phyloP scores from a whole-genome alignment of 1,140 invertebrate species.

The Drosophila funebris region DNA sequence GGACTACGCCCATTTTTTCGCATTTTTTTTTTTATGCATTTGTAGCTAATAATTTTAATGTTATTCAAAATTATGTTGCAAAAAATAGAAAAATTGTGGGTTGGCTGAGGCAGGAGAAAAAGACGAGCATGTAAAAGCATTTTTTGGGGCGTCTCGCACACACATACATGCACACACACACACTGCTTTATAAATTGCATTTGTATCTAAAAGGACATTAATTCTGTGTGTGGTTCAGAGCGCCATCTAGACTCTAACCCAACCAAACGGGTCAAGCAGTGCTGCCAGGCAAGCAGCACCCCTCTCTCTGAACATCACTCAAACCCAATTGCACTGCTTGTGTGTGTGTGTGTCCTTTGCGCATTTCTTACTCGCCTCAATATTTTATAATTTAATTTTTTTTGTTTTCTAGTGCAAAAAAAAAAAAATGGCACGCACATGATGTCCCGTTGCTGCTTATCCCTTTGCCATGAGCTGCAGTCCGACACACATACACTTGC shows the following conservation, averaged over 20 bases:
- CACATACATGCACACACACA: conserved; percentile 8
- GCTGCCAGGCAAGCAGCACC: neutral
- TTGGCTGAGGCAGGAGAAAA: conserved; percentile 6
- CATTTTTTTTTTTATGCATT: conserved; percentile 37
- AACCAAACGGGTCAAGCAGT: conserved; percentile 23
- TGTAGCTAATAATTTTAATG: conserved; percentile 83
- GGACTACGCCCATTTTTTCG: conserved; percentile 16
- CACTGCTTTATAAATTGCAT: conserved; percentile 69
- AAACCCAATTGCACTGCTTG: conserved; percentile 28
- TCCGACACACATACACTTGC: conserved; percentile 31
- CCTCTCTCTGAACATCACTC: neutral
- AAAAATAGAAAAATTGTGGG: conserved; percentile 17
- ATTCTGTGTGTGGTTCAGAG: conserved; percentile 51
- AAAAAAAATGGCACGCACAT: conserved; percentile 57
- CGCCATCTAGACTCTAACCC: conserved; percentile 30
- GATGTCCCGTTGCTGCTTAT: conserved; percentile 72
- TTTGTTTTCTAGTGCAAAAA: conserved; percentile 7
- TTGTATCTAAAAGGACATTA: conserved; percentile 78
- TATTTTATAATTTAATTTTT: conserved; percentile 76
- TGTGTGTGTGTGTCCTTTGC: conserved; percentile 49
- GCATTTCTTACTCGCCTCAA: conserved; percentile 75
- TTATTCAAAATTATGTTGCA: conserved; percentile 81
- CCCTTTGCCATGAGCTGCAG: conserved; percentile 50
- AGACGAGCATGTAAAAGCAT: conserved; percentile 62
- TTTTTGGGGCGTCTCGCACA: conserved; percentile 48